Base-by-base conservation (phyloP, 2,888 invertebrate genomes). In the Netelia virgata region DNA sequence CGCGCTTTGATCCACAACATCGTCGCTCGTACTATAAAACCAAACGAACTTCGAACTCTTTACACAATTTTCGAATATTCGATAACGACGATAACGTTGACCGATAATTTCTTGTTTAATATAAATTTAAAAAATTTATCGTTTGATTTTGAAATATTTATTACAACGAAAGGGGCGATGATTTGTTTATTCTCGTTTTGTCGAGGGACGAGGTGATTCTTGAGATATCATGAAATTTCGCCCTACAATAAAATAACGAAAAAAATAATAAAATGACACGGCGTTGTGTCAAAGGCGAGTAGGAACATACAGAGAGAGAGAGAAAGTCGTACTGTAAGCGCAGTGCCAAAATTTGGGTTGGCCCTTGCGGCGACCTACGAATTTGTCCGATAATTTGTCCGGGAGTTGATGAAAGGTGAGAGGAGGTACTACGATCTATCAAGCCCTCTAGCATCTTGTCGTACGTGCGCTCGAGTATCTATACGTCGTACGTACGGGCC, bases 351-450 rank as follows among this genome's bases (percentile, higher is more conserved):
- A 76, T 84, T 82, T 28, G 73, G 55, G 74, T 23, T 57, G 69
- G 72, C 80, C 68, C 28, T 28, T 28, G 77, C 43, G 64, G 81
- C 78, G 79, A 20, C 55, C 61, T 78, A 61, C 79, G 83, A 83
- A 83, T 86, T 77, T 80, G 63, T 61, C 66, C 79, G 70, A 82
- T 85, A 83, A 83, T 86, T 79, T 80, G 63, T 79, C 63, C 73
- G 57, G 64, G 64, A 64, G 85, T 82, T 80, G 83, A 82, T 83
- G 80, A 85, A 85, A 83, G 75, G 82, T 83, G 43, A 74, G 70
- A 57, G 50, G 72, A 73, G 55, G 28, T 50, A 80, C 50, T 66
- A 36, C 63, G 70, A 69, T 86, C 72, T 69, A 84, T 84, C 82
- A 69, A 79, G 53, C 68, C 61, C 63, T 23, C 14, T 20, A 70